Base-by-base conservation (phyloP, 2,113 vertebrate species). In the Microcebus tavaratra region DNA sequence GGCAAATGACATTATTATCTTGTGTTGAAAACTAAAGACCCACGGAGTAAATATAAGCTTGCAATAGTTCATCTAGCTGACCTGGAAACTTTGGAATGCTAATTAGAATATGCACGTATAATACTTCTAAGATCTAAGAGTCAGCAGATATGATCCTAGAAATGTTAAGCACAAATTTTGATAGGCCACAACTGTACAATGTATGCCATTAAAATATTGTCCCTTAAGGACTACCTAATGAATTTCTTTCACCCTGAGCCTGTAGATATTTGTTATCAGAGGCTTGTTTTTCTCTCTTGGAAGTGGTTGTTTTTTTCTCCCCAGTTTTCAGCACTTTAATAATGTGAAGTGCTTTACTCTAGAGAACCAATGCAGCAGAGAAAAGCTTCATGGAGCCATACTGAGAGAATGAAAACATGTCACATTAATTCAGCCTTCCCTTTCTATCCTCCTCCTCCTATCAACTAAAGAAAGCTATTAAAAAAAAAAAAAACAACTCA, bases 341-440 rank as follows among this genome's bases (percentile, higher is more conserved):
- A 97, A 97, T 96, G 88, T 81, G 96, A 98, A 97, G 87, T 95
- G 80, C 95, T 98, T 98, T 87, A n/a, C 76, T 98, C 95, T 95
- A 91, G 96, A 90, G 81, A 97, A 92, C 93, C 97, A 97, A 39
- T 90, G 97, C 98, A 98, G 98, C 96, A 96, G 97, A 98, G 93
- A 95, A 88, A 97, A 97, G 70, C 88, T 96, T 96, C 96, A 90
- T 59, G 85, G 96, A 98, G 91, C 90, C 96, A 68, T 72, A 96
- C 87, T 88, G 91, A 90, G 73, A 68, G 92, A 97, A 88, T 95
- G 93, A 98, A 98, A 98, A 92, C 80, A 90, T 72, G 95, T 95
- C 84, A 93, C 76, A 90, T 88, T 94, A 97, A 93, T 95, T 98
- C 88, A 96, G 68, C 91, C 90, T 96, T 96, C 79, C 80, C 92